Evolutionary conservation across 2,888 invertebrate genomes (phyloP).

Genomic region (Eupithecia subumbrata): DNA sequence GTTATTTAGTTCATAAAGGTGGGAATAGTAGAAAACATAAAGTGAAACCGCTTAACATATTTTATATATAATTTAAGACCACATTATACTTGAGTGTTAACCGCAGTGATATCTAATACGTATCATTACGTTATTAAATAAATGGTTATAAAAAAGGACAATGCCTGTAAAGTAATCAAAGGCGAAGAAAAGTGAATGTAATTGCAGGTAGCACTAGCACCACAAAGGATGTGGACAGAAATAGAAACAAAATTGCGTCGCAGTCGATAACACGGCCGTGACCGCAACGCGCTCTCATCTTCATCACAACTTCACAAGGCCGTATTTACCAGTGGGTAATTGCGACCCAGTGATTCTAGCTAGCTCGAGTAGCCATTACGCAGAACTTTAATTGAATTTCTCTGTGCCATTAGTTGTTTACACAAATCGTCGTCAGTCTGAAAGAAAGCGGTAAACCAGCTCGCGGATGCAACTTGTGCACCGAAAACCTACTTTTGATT

Average conservation of each 20-base stretch:
- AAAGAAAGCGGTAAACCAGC: slow-evolving; percentile 65
- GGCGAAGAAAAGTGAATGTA: slow-evolving; percentile 60
- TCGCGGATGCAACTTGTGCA: slow-evolving; percentile 66
- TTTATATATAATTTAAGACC: slow-evolving; percentile 26
- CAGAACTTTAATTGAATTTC: slow-evolving; percentile 39
- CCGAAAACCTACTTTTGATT: slow-evolving; percentile 78
- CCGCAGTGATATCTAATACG: slow-evolving; percentile 49
- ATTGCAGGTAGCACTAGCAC: slow-evolving; percentile 65
- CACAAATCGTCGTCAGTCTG: slow-evolving; percentile 42
- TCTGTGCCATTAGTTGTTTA: slow-evolving; percentile 36
- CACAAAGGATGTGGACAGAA: slow-evolving; percentile 68
- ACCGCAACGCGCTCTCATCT: slow-evolving; percentile 58
- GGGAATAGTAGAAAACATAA: slow-evolving; percentile 16
- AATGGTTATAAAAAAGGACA: slow-evolving; percentile 52
- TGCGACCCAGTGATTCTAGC: slow-evolving; percentile 31
- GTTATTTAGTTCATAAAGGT: slow-evolving; percentile 2
- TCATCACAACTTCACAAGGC: slow-evolving; percentile 48
- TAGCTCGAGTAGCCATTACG: slow-evolving; percentile 36
- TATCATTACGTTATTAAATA: slow-evolving; percentile 64
- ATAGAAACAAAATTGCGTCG: slow-evolving; percentile 74
- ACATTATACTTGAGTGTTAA: slow-evolving; percentile 35
- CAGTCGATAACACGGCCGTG: slow-evolving; percentile 62
- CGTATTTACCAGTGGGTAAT: slow-evolving; percentile 40
- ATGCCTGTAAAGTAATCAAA: slow-evolving; percentile 62
- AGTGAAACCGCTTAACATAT: slow-evolving; percentile 10